A percentile compares a stretch with the other conserved stretches of the same genome.
Conservation (phyloP, 2,113 vertebrate species). For the Trinectes maculatus region DNA sequence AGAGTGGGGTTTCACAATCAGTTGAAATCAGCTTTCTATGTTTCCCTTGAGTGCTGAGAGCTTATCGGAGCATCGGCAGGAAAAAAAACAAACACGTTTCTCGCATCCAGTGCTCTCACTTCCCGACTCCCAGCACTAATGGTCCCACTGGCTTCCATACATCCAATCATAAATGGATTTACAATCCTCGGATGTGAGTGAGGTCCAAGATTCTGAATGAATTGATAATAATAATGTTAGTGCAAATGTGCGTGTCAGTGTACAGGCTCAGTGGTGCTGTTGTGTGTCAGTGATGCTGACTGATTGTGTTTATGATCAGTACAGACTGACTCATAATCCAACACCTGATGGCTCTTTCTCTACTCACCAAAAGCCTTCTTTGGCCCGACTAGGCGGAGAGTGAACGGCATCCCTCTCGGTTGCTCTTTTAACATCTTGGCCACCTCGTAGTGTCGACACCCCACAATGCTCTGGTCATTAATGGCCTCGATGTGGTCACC, state of each 20-base stretch:
- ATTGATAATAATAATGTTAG: no score
- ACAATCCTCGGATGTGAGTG: neutral
- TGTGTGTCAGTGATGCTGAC: neutral
- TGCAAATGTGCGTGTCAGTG: no score
- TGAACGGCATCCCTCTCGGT: slow-evolving; percentile 88
- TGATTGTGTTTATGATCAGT: no score
- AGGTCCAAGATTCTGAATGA: neutral
- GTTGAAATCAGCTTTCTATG: neutral
- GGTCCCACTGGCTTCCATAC: neutral
- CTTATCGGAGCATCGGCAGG: no score
- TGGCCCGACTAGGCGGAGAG: slow-evolving; percentile 91
- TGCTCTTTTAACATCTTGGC: slow-evolving; percentile 98
- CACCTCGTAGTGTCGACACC: slow-evolving; percentile 97
- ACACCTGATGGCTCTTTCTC: neutral
- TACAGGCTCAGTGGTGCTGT: neutral
- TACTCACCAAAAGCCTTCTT: slow-evolving; percentile 94
- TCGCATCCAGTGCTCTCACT: no score
- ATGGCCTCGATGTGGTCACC: slow-evolving; percentile 98
- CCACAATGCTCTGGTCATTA: slow-evolving; percentile 96
- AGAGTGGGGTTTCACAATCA: neutral
- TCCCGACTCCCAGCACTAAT: neutral
- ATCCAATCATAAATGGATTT: neutral
- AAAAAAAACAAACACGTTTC: no score
- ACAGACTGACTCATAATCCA: neutral
- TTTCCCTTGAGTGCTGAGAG: neutral